Base-by-base conservation (phyloP, 2,797 vertebrate species). In the Bryconaethiops microstoma region DNA sequence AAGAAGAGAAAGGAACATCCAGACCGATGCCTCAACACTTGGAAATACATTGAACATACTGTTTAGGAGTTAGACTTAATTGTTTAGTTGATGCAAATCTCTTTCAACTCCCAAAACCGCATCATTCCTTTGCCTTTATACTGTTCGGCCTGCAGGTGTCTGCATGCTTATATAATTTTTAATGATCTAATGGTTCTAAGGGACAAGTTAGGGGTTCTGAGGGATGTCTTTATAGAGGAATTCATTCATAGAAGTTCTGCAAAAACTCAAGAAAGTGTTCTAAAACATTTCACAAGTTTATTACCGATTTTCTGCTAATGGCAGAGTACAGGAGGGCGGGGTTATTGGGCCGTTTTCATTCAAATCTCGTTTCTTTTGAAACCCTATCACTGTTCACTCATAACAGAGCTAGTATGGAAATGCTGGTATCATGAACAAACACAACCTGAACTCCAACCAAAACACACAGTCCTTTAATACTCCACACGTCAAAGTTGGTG, bases 1-100 rank as follows among this genome's bases (percentile, higher is more conserved):
- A 74, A 71, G 59, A 59, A 59, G 50, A 40, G 29, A 80, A 73
- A 68, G 50, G 40, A 40, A 68, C 35, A 35, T 23, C 72, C 71
- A 76, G 48, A 42, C 45, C 35, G 29, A 50, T 76, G 62, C 16
- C 45, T 52, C 60, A 62, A 78, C 39, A 64, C 67, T 78, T 17
- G 14, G 57, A 74, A 70, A 64, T 57, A 17, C 63, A 68, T 23
- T 67, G 63, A 21, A 78, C 55, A 74, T 5, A 57, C 25, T 19
- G 52, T 35, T 35, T 13, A 55, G 17, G 42, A 57, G 29, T 60
- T 12, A 55, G 16, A 17, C 50, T n/a, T n/a, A 39, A 55, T 72
- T 17, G 55, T 50, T 17, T 59, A 54, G 19, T 54, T 25, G 52
- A 77, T 73, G 69, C 50, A 69, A 70, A 69, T 48, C 6, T 79